Evolutionary conservation across 2,113 vertebrate genomes (phyloP).

Genomic region (Phaethornis superciliosus): DNA sequence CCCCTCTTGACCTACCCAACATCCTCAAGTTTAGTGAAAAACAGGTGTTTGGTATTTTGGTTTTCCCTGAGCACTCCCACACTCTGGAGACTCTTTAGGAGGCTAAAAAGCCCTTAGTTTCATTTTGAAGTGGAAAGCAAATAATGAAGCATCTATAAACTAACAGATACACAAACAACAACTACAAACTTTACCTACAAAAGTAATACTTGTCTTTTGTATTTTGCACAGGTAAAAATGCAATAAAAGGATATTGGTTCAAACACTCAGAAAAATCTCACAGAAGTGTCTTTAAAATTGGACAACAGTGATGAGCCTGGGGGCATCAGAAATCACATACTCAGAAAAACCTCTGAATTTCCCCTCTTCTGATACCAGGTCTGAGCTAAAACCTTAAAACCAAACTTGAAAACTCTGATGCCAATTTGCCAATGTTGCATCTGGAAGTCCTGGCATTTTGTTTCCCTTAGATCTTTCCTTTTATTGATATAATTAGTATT

Average conservation of each 20-base stretch:
- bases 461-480: not conserved
- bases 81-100: not conserved
- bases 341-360: not conserved
- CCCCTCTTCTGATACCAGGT: not conserved
- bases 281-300: not conserved
- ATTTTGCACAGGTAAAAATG: not conserved
- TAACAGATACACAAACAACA: not conserved
- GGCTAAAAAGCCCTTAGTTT: not conserved
- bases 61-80: not conserved
- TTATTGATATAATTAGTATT: not conserved
- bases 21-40: constrained; percentile 67
- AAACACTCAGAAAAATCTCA: not conserved
- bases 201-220: not conserved
- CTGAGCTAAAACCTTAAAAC: not conserved
- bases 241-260: not conserved
- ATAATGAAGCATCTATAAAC: not conserved
- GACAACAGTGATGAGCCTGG: not conserved
- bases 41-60: constrained; percentile 63
- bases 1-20: constrained; percentile 65
- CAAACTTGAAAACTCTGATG: not conserved
- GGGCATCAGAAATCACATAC: not conserved
- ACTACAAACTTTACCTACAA: not conserved
- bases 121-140: not conserved
- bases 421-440: not conserved
- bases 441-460: not conserved